Evolutionary conservation across 2,888 invertebrate genomes (phyloP).

Genomic region (Brenthis ino): DNA sequence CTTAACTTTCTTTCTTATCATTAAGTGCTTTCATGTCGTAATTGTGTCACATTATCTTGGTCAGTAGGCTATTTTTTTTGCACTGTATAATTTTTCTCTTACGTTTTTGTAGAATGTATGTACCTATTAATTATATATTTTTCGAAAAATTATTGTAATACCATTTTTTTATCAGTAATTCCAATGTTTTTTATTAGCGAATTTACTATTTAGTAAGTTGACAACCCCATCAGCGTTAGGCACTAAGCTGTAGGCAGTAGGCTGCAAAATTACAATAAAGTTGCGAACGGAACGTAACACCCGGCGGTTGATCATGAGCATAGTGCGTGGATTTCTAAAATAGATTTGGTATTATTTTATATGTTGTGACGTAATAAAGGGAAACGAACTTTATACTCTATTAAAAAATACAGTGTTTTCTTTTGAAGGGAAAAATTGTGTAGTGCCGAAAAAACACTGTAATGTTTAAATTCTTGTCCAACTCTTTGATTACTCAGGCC

Average conservation of each 20-base stretch:
- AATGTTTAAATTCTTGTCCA: slow-evolving; percentile 85
- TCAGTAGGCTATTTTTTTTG: neutral
- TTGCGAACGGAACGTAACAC: slow-evolving; percentile 49
- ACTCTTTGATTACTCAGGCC: slow-evolving; percentile 84
- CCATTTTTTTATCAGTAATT: too few relatives aligned
- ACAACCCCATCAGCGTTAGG: slow-evolving; percentile 24
- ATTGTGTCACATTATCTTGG: neutral
- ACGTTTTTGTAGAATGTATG: too few relatives aligned
- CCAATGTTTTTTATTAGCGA: neutral
- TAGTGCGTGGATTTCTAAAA: slow-evolving; percentile 74
- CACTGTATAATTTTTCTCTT: too few relatives aligned
- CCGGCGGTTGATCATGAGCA: slow-evolving; percentile 73
- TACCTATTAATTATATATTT: too few relatives aligned
- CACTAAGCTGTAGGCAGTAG: slow-evolving; percentile 21
- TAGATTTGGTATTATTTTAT: slow-evolving; percentile 75
- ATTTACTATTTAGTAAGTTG: slow-evolving; percentile 9
- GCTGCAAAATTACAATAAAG: slow-evolving; percentile 36
- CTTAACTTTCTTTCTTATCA: neutral
- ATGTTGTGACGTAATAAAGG: slow-evolving; percentile 72
- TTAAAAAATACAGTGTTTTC: slow-evolving; percentile 58
- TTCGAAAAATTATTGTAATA: too few relatives aligned
- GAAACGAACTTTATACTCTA: slow-evolving; percentile 61
- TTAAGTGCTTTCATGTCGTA: neutral
- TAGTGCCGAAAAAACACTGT: slow-evolving; percentile 73
- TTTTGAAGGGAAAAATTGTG: slow-evolving; percentile 53